Evolutionary conservation across 2,113 vertebrate genomes (phyloP), one percentile per base, ranked within the genome.

Genomic region (Chaenogobius annularis): DNA sequence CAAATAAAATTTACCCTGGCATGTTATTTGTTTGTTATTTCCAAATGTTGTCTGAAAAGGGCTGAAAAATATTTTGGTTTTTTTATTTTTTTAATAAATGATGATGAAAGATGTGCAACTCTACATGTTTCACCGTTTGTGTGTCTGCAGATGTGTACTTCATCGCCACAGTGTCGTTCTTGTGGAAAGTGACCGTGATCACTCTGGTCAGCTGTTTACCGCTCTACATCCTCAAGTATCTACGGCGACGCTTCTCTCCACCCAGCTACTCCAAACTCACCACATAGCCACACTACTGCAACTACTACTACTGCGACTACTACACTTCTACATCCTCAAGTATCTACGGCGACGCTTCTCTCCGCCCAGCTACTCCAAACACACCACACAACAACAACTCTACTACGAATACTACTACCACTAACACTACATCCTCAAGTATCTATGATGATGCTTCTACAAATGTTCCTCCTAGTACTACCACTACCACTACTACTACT

Each of bases 231-330:
- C 95, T 99, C 82, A 99, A 99, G 91, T 99, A 98, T 87, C 95
- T 99, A 83, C 92, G 98, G 1, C 80, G 97, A 65, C 95, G 96
- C 56, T 99, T 99, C 92, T 99, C 98, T 1, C 98, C 98, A 0
- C 97, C 98, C 71, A 98, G 91, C 91, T 99, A 99, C 91, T 98
- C 98, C 0, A 99, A 99, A 91, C 94, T 99, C 50, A 98, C 97
- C 0, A 93, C 96, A 72, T 56, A 17, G 40, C 26, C 59, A 59
- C 20, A 11, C 52, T 54, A 10, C 52, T 54, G 10, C 52, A 2
- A 54, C 19, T 20, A 52, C 50, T n/a, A 52, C 50, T 3, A n/a
- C 3, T 52, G 19, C 50, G 3, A 52, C 50, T 52, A 52, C 50
- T 99, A 75, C 98, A 97, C 0, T 95, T 99, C 70, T 98, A 99